These are phyloP conservation scores for Chironex yamaguchii DNA, from an alignment of 30 jellyfish, hydroid and myxozoan genomes.

Conservation along the genomic window DNA sequence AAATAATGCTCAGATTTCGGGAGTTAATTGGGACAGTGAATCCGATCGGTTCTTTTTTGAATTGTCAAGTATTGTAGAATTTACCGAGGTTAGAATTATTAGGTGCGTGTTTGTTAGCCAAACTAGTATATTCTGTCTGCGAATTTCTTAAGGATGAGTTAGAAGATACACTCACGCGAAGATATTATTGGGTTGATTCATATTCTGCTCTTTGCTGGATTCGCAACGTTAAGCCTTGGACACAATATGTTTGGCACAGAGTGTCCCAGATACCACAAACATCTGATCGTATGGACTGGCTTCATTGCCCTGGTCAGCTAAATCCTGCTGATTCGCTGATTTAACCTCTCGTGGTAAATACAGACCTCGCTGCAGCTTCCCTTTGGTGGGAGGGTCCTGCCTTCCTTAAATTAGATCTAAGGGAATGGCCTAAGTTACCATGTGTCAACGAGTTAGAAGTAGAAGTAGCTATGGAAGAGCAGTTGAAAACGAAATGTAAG, in stretches of 20 bases:
- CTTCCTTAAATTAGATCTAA: too few relatives aligned
- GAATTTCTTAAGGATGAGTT: slow-evolving; percentile 31
- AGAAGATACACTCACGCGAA: slow-evolving; percentile 2
- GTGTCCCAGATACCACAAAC: slow-evolving; percentile 2
- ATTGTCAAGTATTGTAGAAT: background rate
- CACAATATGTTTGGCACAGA: slow-evolving; percentile 40
- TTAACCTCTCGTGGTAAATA: too few relatives aligned
- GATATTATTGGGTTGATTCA: slow-evolving; percentile 61
- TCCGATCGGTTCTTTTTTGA: slow-evolving; percentile 1
- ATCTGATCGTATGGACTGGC: background rate
- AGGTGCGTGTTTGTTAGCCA: slow-evolving; percentile 43
- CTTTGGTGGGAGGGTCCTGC: too few relatives aligned
- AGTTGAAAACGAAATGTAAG: too few relatives aligned
- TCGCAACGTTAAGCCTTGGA: slow-evolving; percentile 59
- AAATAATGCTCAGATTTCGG: slow-evolving; percentile 6
- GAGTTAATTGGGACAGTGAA: slow-evolving; percentile 22
- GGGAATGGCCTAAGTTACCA: too few relatives aligned
- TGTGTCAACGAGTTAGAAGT: too few relatives aligned
- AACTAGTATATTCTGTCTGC: slow-evolving; percentile 18
- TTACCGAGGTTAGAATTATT: slow-evolving; percentile 44
- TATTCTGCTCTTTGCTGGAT: slow-evolving; percentile 46
- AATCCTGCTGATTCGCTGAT: too few relatives aligned
- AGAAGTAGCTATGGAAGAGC: too few relatives aligned
- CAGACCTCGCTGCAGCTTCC: too few relatives aligned
- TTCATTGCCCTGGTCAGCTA: background rate